Percentiles rank a stretch among this genome's conserved stretches.
Evolutionary conservation across 2,797 vertebrate species (phyloP).

Genomic region (Lacerta bilineata): DNA sequence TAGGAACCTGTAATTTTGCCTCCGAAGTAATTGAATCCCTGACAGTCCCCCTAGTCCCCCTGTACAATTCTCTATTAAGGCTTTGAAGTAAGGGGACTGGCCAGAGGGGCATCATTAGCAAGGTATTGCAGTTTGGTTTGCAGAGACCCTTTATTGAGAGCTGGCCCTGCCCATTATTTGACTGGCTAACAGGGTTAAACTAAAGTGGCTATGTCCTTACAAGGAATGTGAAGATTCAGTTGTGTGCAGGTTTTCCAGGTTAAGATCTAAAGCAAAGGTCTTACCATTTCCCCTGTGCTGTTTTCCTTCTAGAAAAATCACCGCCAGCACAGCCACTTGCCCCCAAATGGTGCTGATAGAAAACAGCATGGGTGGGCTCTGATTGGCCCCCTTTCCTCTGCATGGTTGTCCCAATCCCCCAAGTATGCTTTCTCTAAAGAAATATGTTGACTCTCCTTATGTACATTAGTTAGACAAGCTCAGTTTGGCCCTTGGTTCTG

Average conservation of each 20-base stretch:
- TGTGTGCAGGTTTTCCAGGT: not conserved
- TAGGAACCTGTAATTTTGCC: conserved; percentile 46
- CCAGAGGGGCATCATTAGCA: conserved; percentile 43
- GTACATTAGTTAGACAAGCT: not conserved
- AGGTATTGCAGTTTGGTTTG: conserved; percentile 30
- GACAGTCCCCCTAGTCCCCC: conserved; percentile 12
- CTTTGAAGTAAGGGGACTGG: conserved; percentile 43
- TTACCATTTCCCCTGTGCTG: not conserved
- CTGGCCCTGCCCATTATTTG: not conserved
- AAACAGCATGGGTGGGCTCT: not conserved
- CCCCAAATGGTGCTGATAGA: not conserved
- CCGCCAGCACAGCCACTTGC: not conserved
- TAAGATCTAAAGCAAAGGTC: not conserved
- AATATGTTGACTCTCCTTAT: not conserved
- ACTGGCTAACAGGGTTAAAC: not conserved
- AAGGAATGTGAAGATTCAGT: conserved; percentile 4
- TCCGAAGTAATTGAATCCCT: conserved; percentile 32
- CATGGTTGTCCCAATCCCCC: not conserved
- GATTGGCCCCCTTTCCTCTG: not conserved
- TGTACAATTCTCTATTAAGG: conserved; percentile 27
- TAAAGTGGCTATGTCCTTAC: not conserved
- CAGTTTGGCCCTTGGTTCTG: not conserved
- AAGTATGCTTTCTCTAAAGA: not conserved
- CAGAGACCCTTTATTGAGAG: conserved; percentile 8
- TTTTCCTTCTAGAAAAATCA: not conserved